These are phyloP conservation scores for Camptogramma bilineatum DNA, from an alignment of 2,888 invertebrate genomes.

Conservation along the genomic window DNA sequence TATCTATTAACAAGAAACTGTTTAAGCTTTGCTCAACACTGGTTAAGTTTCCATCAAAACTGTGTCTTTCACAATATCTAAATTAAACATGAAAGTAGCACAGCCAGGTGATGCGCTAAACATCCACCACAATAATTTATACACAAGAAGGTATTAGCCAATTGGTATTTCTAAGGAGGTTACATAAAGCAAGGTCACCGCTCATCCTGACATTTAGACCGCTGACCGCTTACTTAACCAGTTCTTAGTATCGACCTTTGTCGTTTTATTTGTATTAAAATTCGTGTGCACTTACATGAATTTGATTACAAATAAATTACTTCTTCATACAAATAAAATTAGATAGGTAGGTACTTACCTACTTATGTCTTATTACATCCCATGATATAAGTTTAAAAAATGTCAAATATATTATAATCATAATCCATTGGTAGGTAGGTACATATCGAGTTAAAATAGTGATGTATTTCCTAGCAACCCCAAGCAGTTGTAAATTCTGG, in stretches of 20 bases:
- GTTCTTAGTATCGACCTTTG: conserved; percentile 60
- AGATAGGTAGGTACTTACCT: too few species aligned
- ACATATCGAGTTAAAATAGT: too few species aligned
- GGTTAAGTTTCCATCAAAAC: conserved; percentile 11
- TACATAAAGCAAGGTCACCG: conserved; percentile 78
- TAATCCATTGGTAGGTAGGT: too few species aligned
- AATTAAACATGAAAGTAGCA: conserved; percentile 33
- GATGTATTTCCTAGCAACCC: too few species aligned
- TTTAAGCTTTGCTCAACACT: conserved; percentile 11
- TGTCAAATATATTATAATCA: too few species aligned
- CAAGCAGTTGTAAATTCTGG: neutral
- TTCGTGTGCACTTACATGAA: conserved; percentile 11
- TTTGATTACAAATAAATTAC: too few species aligned
- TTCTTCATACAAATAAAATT: too few species aligned
- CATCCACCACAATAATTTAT: conserved; percentile 45
- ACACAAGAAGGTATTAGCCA: conserved; percentile 62
- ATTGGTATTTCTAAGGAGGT: conserved; percentile 73
- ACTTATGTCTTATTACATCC: too few species aligned
- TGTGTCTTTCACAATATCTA: conserved; percentile 16
- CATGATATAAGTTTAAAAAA: too few species aligned
- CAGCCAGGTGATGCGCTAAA: conserved; percentile 31
- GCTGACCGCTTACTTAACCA: conserved; percentile 77
- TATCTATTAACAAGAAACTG: neutral
- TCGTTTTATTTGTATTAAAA: conserved; percentile 45
- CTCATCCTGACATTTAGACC: conserved; percentile 79